Conservation (phyloP, 2,888 invertebrate genomes). For the Pandemis corylana region DNA sequence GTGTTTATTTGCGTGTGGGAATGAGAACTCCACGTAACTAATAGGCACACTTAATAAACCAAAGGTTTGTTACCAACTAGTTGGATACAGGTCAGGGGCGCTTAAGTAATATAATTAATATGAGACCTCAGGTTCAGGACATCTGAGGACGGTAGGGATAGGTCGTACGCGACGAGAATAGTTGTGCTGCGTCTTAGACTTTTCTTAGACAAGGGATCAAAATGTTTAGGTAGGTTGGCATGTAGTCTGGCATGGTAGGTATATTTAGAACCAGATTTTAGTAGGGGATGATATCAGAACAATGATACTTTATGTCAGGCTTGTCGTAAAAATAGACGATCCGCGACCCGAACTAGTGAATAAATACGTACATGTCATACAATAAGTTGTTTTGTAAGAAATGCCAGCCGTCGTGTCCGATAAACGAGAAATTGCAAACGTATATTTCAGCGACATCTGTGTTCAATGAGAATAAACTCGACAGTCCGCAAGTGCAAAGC, state of each 20-base stretch:
- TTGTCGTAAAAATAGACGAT: no score
- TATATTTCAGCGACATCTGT: constrained; percentile 21
- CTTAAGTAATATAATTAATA: constrained; percentile 15
- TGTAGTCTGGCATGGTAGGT: no score
- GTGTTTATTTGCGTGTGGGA: constrained; percentile 57
- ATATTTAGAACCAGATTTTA: no score
- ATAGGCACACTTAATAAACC: constrained; percentile 38
- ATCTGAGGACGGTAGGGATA: constrained; percentile 31
- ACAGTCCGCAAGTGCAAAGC: background rate
- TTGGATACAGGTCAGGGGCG: constrained; percentile 42
- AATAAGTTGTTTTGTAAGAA: no score
- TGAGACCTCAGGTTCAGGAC: constrained; percentile 18
- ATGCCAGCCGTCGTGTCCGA: no score
- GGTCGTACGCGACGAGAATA: constrained; percentile 17
- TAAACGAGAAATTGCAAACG: no score
- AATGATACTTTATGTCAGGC: no score
- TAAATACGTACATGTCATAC: no score
- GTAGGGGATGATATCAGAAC: no score
- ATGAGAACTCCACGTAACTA: constrained; percentile 54
- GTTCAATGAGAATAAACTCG: background rate
- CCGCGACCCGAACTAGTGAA: no score
- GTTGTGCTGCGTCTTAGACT: background rate
- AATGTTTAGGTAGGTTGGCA: no score
- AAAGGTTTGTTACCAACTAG: constrained; percentile 35
- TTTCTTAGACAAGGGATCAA: background rate